Evolutionary conservation across 2,113 vertebrate species (phyloP).

Genomic region (Miniopterus natalensis): DNA sequence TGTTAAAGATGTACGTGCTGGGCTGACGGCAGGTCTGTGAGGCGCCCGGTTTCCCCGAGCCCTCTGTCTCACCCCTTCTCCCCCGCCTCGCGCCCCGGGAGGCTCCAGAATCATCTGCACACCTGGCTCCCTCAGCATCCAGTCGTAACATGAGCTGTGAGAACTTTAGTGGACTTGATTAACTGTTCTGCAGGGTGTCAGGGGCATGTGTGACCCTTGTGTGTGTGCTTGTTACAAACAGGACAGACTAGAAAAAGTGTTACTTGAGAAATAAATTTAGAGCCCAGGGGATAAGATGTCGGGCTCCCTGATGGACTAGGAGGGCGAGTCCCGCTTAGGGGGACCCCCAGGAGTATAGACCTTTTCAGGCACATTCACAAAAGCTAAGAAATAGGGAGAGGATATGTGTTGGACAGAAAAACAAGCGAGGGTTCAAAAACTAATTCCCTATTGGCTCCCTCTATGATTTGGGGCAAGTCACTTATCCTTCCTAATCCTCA

Average conservation of each 20-base stretch:
- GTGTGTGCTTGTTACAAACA: background rate
- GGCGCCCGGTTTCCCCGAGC: accelerated
- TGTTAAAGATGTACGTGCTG: accelerated
- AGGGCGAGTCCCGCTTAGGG: no score
- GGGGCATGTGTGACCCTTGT: background rate
- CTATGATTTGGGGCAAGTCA: accelerated
- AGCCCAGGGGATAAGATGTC: background rate
- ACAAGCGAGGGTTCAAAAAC: background rate
- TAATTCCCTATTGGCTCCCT: background rate
- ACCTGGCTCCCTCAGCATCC: background rate
- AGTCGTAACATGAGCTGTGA: background rate
- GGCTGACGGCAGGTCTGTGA: accelerated
- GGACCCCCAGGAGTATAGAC: background rate
- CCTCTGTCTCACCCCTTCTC: accelerated
- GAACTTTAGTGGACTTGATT: background rate
- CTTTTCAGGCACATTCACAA: background rate
- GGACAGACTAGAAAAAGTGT: background rate
- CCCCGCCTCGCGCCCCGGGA: accelerated
- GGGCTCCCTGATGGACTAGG: background rate
- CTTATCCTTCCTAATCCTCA: background rate
- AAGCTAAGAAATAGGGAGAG: background rate
- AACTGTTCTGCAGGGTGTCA: background rate
- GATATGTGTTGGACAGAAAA: background rate
- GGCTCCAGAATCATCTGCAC: background rate
- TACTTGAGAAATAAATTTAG: background rate